Conservation (phyloP, 2,113 vertebrate species). For the Triplophysa tibetana region DNA sequence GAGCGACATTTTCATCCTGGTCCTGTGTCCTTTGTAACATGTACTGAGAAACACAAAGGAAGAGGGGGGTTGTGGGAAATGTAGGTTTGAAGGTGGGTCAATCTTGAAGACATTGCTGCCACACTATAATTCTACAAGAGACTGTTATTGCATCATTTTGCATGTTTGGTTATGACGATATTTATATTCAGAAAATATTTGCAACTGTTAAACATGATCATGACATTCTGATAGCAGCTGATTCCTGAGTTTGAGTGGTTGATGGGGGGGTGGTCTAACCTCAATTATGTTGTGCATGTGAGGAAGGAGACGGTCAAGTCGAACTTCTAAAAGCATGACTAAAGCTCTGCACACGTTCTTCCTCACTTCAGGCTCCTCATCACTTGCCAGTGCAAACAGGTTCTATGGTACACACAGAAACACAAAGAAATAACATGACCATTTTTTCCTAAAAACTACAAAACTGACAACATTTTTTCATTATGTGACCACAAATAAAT, state of each 20-base stretch:
- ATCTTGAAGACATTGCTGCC: too few relatives aligned
- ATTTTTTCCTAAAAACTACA: not conserved
- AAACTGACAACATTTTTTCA: not conserved
- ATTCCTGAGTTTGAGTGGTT: not conserved
- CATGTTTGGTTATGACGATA: not conserved
- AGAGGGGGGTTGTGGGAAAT: not conserved
- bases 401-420: slow-evolving; percentile 72
- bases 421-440: not conserved
- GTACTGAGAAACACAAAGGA: slow-evolving; percentile 74
- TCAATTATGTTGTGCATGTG: slow-evolving; percentile 98
- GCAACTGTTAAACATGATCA: not conserved
- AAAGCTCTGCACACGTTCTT: slow-evolving; percentile 97
- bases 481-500: not conserved
- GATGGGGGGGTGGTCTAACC: slow-evolving; percentile 71
- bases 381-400: slow-evolving; percentile 92
- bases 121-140: slow-evolving; percentile 12
- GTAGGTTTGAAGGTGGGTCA: too few relatives aligned
- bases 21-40: slow-evolving; percentile 96
- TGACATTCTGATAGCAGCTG: not conserved
- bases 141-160: slow-evolving; percentile 1
- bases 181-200: not conserved
- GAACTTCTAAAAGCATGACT: slow-evolving; percentile 95
- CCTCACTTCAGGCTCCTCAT: slow-evolving; percentile 94
- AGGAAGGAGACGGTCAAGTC: slow-evolving; percentile 93
- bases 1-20: slow-evolving; percentile 94